phyloP scores from a whole-genome alignment of 2,113 vertebrate genomes.

The Taurulus bubalis region DNA sequence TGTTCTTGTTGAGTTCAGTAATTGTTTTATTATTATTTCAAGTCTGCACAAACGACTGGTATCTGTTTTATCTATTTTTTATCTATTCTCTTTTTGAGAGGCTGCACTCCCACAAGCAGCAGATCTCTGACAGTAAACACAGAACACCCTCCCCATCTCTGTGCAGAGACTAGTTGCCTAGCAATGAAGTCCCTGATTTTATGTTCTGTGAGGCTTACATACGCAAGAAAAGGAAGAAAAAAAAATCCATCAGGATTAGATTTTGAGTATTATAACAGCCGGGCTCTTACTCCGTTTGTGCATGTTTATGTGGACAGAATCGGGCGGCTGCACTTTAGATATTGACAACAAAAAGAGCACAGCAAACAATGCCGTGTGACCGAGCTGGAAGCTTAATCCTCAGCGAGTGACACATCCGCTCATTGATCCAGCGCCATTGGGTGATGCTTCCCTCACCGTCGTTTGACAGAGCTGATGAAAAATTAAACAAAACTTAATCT shows the following conservation, averaged over 20 bases:
- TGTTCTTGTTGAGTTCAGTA: slow-evolving; percentile 49
- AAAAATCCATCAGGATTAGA: slow-evolving; percentile 74
- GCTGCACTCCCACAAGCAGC: slow-evolving; percentile 75
- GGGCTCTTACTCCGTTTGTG: slow-evolving; percentile 43
- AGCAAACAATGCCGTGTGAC: slow-evolving; percentile 39
- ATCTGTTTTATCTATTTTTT: slow-evolving; percentile 65
- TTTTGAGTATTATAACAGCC: slow-evolving; percentile 67
- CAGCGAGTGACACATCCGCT: slow-evolving; percentile 16
- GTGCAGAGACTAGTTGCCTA: slow-evolving; percentile 86
- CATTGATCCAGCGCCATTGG: slow-evolving; percentile 49
- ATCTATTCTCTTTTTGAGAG: slow-evolving; percentile 72
- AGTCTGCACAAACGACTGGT: slow-evolving; percentile 54
- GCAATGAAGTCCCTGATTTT: slow-evolving; percentile 86
- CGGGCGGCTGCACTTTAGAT: slow-evolving; percentile 45
- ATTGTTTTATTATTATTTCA: slow-evolving; percentile 58
- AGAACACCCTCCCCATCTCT: slow-evolving; percentile 71
- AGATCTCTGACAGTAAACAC: slow-evolving; percentile 74
- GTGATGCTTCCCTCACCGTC: slow-evolving; percentile 34
- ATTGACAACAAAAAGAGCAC: slow-evolving; percentile 37
- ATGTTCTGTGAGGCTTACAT: slow-evolving; percentile 81
- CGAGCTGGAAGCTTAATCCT: slow-evolving; percentile 34
- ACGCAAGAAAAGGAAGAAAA: slow-evolving; percentile 37
- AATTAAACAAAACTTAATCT: slow-evolving; percentile 66
- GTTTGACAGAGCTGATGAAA: slow-evolving; percentile 59
- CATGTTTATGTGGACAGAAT: slow-evolving; percentile 46